Conservation (phyloP, 2,888 invertebrate genomes). For the Trisateles emortualis region DNA sequence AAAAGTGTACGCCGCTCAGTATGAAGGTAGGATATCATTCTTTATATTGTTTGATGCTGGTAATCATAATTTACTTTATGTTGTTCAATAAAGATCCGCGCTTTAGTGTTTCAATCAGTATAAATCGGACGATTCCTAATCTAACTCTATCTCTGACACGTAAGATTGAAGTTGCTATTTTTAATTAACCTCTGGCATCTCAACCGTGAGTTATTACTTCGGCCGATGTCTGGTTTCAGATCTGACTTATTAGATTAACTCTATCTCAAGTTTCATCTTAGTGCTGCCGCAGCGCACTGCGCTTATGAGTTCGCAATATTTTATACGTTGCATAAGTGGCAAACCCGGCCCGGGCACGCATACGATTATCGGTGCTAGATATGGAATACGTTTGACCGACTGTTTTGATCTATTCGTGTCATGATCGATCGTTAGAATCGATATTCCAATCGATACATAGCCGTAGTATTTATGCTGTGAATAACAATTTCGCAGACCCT, state of each 20-base stretch:
- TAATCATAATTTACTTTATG: constrained; percentile 32
- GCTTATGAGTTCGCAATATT: constrained; percentile 82
- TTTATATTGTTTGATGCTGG: constrained; percentile 5
- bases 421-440: constrained; percentile 58
- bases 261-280: constrained; percentile 81
- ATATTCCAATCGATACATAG: constrained; percentile 41
- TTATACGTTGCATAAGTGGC: constrained; percentile 78
- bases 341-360: constrained; percentile 60
- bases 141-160: constrained; percentile 76
- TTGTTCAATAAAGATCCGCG: constrained; percentile 38
- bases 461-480: constrained; percentile 47
- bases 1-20: too few relatives aligned
- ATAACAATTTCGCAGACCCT: constrained; percentile 61
- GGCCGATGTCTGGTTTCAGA: constrained; percentile 80
- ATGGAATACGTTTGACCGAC: constrained; percentile 64
- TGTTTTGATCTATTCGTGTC: constrained; percentile 69
- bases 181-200: constrained; percentile 86
- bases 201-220: constrained; percentile 81
- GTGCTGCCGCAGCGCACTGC: constrained; percentile 60
- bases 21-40: too few relatives aligned
- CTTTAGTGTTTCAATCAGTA: constrained; percentile 55
- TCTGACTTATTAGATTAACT: constrained; percentile 86
- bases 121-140: constrained; percentile 72
- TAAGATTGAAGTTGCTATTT: constrained; percentile 84
- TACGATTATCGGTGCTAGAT: constrained; percentile 75